Evolutionary conservation across 2,888 invertebrate species (phyloP).

Genomic region (Saturnia pavonia): DNA sequence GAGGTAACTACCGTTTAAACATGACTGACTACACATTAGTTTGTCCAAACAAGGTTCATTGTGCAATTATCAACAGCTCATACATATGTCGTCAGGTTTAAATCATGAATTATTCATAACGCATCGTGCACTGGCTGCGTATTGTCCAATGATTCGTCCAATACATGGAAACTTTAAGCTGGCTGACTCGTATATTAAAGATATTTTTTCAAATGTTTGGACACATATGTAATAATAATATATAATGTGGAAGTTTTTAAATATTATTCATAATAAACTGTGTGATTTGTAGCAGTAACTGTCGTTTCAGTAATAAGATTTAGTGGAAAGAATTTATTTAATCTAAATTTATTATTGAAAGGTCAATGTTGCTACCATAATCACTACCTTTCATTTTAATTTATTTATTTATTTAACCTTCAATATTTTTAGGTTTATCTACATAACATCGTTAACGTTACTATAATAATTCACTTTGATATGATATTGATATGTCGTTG

Average conservation of each 20-base stretch:
- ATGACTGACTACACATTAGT: not conserved
- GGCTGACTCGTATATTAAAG: not conserved
- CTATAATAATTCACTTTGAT: no score
- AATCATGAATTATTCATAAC: constrained; percentile 9
- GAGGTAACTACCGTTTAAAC: not conserved
- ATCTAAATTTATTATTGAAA: no score
- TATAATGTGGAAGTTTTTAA: not conserved
- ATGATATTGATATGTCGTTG: no score
- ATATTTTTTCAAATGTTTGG: not conserved
- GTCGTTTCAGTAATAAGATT: no score
- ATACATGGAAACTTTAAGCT: not conserved
- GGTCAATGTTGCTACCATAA: no score
- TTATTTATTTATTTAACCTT: no score
- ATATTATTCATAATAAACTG: not conserved
- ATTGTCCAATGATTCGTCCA: constrained; percentile 4
- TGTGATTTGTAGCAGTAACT: not conserved
- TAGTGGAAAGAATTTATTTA: no score
- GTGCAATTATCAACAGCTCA: constrained; percentile 9
- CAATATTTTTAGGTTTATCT: no score
- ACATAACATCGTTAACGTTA: no score
- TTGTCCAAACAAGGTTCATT: constrained; percentile 12
- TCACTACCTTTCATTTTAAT: no score
- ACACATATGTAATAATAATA: not conserved
- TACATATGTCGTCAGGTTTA: constrained; percentile 10
- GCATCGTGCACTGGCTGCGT: not conserved